These are phyloP conservation scores for Eubucco bourcierii DNA, from an alignment of 2,113 vertebrate genomes.

Conservation along the genomic window DNA sequence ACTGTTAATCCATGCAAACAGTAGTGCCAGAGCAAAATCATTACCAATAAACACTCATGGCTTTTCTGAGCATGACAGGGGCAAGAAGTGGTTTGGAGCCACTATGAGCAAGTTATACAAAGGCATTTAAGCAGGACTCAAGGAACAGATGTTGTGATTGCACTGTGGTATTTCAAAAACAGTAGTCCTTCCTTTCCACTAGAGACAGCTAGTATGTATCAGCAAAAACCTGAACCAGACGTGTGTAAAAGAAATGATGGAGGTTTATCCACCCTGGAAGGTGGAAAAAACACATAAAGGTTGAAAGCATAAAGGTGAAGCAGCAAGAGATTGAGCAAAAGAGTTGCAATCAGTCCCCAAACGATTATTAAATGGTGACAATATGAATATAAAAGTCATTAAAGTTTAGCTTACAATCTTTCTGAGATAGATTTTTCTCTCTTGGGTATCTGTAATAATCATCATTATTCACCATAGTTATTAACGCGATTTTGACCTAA, in stretches of 20 bases:
- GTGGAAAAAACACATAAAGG: background rate
- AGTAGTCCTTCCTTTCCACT: background rate
- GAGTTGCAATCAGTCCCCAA: background rate
- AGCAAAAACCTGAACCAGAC: background rate
- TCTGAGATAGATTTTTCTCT: background rate
- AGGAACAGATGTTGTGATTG: background rate
- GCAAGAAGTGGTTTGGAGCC: background rate
- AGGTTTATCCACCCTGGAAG: fast-evolving
- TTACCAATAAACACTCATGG: background rate
- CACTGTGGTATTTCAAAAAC: background rate
- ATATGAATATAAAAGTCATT: background rate
- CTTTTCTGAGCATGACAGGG: background rate
- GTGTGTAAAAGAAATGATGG: background rate
- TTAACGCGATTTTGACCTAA: background rate
- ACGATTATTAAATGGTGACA: background rate
- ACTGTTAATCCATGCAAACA: background rate
- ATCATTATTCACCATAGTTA: background rate
- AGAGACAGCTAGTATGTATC: background rate
- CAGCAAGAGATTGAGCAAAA: background rate
- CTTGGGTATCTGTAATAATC: background rate
- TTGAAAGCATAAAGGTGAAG: background rate
- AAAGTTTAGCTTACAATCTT: background rate
- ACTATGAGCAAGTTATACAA: background rate
- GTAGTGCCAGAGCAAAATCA: background rate
- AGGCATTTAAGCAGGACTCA: background rate